phyloP scores from a whole-genome alignment of 2,797 vertebrate genomes.

The Paratrypauchen microcephalus region DNA sequence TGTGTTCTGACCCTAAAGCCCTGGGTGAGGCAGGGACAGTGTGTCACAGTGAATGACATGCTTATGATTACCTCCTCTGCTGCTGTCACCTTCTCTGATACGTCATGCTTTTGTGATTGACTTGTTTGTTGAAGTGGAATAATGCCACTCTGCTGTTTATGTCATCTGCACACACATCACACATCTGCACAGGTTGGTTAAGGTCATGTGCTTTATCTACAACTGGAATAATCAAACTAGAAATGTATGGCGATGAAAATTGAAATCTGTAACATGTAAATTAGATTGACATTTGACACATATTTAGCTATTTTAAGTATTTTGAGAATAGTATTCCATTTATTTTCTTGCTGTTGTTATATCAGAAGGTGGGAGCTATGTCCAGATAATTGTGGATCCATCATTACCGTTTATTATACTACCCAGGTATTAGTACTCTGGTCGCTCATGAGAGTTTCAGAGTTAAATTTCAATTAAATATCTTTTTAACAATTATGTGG shows the following conservation, averaged over 20 bases:
- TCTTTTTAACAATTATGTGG: background rate
- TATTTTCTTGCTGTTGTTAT: too few species aligned
- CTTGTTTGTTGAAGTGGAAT: constrained; percentile 11
- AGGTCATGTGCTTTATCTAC: background rate
- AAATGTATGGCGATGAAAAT: too few species aligned
- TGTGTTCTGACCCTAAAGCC: constrained; percentile 14
- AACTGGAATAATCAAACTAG: background rate
- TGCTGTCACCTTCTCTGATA: constrained; percentile 10
- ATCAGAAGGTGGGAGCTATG: too few species aligned
- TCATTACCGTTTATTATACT: too few species aligned
- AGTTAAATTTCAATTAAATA: too few species aligned
- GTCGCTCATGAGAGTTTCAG: too few species aligned
- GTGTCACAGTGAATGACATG: constrained; percentile 19
- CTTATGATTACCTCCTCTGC: constrained; percentile 15
- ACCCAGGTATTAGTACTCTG: too few species aligned
- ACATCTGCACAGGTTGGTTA: background rate
- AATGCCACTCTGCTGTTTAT: constrained; percentile 13
- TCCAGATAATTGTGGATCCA: too few species aligned
- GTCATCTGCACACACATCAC: constrained; percentile 1
- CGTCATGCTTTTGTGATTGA: constrained; percentile 22
- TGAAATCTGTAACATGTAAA: too few species aligned
- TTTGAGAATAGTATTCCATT: too few species aligned
- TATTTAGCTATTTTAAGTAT: too few species aligned
- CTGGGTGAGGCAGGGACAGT: constrained; percentile 1
- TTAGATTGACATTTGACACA: too few species aligned